Base-by-base conservation (phyloP, 2,797 vertebrate genomes). In the Lemur catta region DNA sequence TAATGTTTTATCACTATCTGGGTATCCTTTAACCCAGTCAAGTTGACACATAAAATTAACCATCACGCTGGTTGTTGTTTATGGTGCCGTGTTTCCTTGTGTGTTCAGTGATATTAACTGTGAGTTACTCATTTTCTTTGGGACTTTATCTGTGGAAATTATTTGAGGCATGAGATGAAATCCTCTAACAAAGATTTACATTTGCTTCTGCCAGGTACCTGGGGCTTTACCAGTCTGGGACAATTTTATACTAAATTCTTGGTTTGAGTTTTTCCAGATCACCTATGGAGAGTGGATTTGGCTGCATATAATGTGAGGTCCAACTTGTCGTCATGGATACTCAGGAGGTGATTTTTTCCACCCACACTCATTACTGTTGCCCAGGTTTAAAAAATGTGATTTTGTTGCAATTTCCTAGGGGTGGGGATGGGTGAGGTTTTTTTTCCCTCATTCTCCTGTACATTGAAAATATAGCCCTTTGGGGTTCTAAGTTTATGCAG, bases 381-480 rank as follows among this genome's bases (percentile, higher is more conserved):
- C 28, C 35, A 48, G 20, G 46, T 84, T 75, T 87, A 88, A 96
- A 92, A 69, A 26, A 85, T 38, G 11, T 46, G 59, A 48, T 88
- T 84, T 89, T 90, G 75, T 90, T 92, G 30, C 41, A 80, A 35
- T 91, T 96, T 90, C 55, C 72, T 80, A 38, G 13, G n/a, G 81
- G 35, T 95, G 18, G 33, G 14, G 3, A 52, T 71, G 22, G 22
- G 13, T 38, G 43, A 88, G 33, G 46, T 87, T 87, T 89, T 89
- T 89, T 59, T 79, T 91, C 78, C 72, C 28, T 69, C 35, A 46
- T 61, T 71, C 28, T 86, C 33, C 46, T 91, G 35, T 67, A 43
- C 15, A 55, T 79, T 91, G 28, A 65, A 22, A 88, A 17, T 26
- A 90, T 9, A 88, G 48, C 6, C 2, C 43, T 93, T 84, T 87